Conservation (phyloP, 2,888 invertebrate genomes). For the Eupithecia vulgata region DNA sequence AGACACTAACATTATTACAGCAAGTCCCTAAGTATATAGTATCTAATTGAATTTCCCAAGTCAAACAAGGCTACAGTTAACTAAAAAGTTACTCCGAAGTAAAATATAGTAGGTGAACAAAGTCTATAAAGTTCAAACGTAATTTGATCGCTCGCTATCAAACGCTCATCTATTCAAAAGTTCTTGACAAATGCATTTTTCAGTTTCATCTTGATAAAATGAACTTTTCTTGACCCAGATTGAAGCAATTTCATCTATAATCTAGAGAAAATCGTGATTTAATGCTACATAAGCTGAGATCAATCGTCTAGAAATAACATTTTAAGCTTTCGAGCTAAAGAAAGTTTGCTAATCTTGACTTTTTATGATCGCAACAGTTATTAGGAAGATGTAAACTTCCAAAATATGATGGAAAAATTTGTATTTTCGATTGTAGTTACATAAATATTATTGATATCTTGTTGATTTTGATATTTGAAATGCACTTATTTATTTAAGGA, state of each 20-base stretch:
- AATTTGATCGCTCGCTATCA: constrained; percentile 4
- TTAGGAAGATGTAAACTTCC: neutral
- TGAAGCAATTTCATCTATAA: constrained; percentile 18
- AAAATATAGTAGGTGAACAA: constrained; percentile 6
- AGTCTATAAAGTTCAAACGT: constrained; percentile 3
- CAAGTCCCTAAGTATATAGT: neutral
- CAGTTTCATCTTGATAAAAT: constrained; percentile 18
- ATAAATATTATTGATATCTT: neutral
- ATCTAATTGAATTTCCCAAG: neutral
- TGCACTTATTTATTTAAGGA: too few species aligned
- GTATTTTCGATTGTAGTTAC: neutral
- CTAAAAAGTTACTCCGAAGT: neutral
- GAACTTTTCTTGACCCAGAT: constrained; percentile 16
- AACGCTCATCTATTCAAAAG: constrained; percentile 1
- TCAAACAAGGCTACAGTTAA: neutral
- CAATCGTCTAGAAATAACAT: neutral
- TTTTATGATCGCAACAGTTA: neutral
- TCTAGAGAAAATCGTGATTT: neutral
- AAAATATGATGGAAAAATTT: neutral
- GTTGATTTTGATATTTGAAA: too few species aligned
- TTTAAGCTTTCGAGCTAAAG: neutral
- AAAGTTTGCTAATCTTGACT: neutral
- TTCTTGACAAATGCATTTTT: constrained; percentile 10
- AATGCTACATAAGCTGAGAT: neutral
- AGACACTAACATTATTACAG: neutral